Percentiles rank a stretch among this genome's conserved stretches.
phyloP scores from a whole-genome alignment of 2,797 vertebrate genomes.

The Premnoplex brunnescens region DNA sequence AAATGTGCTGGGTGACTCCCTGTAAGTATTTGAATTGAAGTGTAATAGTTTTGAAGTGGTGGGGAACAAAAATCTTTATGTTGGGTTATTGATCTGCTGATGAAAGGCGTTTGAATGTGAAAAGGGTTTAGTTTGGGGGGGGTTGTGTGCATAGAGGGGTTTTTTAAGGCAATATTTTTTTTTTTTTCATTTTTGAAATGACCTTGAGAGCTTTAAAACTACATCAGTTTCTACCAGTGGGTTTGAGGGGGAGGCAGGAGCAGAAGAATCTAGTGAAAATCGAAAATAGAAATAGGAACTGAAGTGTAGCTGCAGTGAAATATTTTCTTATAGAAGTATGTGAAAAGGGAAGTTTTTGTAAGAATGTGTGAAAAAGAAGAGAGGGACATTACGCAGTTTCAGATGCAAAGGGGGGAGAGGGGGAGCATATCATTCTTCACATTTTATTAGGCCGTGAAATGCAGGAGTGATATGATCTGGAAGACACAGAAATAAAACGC shows the following conservation, averaged over 20 bases:
- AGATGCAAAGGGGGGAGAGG: not conserved
- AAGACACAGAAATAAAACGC: slow-evolving; percentile 66
- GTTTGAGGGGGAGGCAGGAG: slow-evolving; percentile 29
- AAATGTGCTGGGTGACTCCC: slow-evolving; percentile 57
- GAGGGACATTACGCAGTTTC: slow-evolving; percentile 66
- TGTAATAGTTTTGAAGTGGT: slow-evolving; percentile 68
- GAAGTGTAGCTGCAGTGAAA: slow-evolving; percentile 55
- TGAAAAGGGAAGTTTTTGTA: slow-evolving; percentile 78
- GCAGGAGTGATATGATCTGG: slow-evolving; percentile 52
- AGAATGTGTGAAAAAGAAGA: slow-evolving; percentile 63
- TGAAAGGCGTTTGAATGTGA: slow-evolving; percentile 55
- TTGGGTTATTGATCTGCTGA: slow-evolving; percentile 53
- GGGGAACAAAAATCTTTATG: slow-evolving; percentile 46
- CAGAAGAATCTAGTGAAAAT: slow-evolving; percentile 54
- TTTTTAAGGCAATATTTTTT: not conserved
- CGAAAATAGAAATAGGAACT: slow-evolving; percentile 71
- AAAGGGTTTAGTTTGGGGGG: slow-evolving; percentile 26
- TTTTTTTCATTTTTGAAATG: slow-evolving; percentile 31
- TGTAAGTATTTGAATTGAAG: slow-evolving; percentile 66
- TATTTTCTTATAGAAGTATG: slow-evolving; percentile 60
- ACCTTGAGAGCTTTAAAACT: slow-evolving; percentile 57
- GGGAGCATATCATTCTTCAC: slow-evolving; percentile 55
- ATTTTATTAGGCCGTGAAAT: slow-evolving; percentile 67
- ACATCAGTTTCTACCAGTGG: slow-evolving; percentile 40
- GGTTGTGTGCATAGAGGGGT: slow-evolving; percentile 13